These are phyloP conservation scores for Netelia inedita DNA, from an alignment of 2,888 invertebrate species.

Conservation along the genomic window DNA sequence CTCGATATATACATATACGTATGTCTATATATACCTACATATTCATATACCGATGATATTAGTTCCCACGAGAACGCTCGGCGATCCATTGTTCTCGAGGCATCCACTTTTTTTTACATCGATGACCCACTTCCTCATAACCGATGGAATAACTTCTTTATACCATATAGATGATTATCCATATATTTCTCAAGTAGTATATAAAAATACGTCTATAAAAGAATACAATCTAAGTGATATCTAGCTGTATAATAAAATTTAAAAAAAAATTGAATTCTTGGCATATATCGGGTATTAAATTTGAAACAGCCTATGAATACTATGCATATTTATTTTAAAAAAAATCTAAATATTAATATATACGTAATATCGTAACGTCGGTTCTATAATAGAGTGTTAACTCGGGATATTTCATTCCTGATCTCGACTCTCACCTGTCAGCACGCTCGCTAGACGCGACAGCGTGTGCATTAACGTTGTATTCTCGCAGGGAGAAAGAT, in stretches of 20 bases:
- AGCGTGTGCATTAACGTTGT: conserved; percentile 42
- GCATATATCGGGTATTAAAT: too few relatives aligned
- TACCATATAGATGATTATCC: conserved; percentile 3
- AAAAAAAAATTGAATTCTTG: too few relatives aligned
- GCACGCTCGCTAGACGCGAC: conserved; percentile 33
- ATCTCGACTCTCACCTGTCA: conserved; percentile 54
- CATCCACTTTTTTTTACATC: conserved; percentile 1
- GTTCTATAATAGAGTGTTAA: conserved; percentile 61
- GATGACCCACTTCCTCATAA: conserved; percentile 63
- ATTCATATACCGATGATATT: conserved; percentile 8
- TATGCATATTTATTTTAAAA: too few relatives aligned
- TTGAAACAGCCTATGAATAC: too few relatives aligned
- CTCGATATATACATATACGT: neutral
- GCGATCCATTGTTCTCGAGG: conserved; percentile 50
- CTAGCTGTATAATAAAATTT: too few relatives aligned
- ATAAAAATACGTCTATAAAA: too few relatives aligned
- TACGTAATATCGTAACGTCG: conserved; percentile 28
- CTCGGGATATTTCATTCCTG: conserved; percentile 59
- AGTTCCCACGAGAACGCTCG: conserved; percentile 43
- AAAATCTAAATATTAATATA: too few relatives aligned
- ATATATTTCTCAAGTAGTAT: conserved; percentile 31
- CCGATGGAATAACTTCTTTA: conserved; percentile 55
- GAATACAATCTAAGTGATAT: neutral
- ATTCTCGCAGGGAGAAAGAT: conserved; percentile 12
- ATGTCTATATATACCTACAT: neutral